Percentiles rank a stretch among this genome's conserved stretches.
phyloP scores from a whole-genome alignment of 2,113 vertebrate species.

The Cettia cetti region DNA sequence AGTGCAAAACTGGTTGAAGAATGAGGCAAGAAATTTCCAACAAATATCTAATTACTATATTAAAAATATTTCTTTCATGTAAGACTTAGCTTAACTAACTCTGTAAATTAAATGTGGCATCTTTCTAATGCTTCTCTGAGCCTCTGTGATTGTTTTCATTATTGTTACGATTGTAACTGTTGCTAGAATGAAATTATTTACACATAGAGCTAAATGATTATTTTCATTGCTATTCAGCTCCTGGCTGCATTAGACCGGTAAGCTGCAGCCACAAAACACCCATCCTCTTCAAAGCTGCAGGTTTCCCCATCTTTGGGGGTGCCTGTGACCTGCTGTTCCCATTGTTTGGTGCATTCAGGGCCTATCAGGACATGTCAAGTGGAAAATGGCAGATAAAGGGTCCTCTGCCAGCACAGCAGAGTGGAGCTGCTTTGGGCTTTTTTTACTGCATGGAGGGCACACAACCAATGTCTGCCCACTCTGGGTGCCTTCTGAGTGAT shows the following conservation, averaged over 20 bases:
- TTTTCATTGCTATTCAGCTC: conserved; percentile 58
- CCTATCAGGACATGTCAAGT: neutral
- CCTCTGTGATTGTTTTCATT: conserved; percentile 66
- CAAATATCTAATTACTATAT: conserved; percentile 53
- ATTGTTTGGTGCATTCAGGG: neutral
- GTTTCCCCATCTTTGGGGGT: neutral
- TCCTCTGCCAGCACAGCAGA: neutral
- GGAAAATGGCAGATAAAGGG: neutral
- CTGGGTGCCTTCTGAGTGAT: neutral
- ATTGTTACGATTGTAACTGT: conserved; percentile 53
- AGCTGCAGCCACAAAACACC: neutral
- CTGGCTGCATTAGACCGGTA: neutral
- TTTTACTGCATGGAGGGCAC: neutral
- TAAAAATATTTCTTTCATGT: conserved; percentile 57
- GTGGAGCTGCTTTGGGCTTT: neutral
- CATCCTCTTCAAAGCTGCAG: neutral
- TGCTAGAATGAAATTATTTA: conserved; percentile 65
- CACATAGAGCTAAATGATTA: conserved; percentile 54
- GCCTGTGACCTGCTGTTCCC: neutral
- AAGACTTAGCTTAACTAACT: conserved; percentile 63
- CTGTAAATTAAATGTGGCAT: conserved; percentile 65
- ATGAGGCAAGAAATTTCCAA: neutral
- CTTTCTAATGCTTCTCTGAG: conserved; percentile 53
- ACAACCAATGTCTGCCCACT: neutral
- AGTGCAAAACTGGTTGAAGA: neutral